These are phyloP conservation scores for Troides helena DNA, from an alignment of 2,888 invertebrate species.

Conservation along the genomic window DNA sequence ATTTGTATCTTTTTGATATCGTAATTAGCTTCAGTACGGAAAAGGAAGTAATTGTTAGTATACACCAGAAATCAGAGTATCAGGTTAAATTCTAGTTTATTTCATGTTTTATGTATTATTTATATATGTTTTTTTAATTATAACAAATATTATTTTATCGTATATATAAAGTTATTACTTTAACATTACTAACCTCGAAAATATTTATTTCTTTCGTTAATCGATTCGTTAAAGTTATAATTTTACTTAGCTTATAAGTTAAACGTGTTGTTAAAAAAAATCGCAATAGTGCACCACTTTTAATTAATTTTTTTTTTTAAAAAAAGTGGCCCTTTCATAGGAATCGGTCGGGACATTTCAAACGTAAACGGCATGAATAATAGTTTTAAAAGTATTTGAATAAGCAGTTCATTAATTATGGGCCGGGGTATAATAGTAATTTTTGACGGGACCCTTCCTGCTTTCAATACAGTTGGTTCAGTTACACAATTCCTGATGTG, in stretches of 20 bases:
- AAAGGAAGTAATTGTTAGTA: too few relatives aligned
- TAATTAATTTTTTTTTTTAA: slow-evolving; percentile 69
- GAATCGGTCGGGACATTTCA: slow-evolving; percentile 72
- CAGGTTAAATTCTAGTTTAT: too few relatives aligned
- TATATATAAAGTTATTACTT: too few relatives aligned
- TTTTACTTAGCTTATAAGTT: neutral
- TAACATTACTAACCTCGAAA: too few relatives aligned
- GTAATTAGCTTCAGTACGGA: too few relatives aligned
- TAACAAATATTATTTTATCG: too few relatives aligned
- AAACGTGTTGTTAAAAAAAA: slow-evolving; percentile 44
- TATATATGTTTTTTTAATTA: too few relatives aligned
- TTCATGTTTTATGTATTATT: too few relatives aligned
- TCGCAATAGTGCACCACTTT: slow-evolving; percentile 61
- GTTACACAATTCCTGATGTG: slow-evolving; percentile 69
- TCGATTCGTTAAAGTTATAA: too few relatives aligned
- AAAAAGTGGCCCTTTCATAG: slow-evolving; percentile 66
- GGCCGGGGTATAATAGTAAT: slow-evolving; percentile 73
- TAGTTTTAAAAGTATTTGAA: slow-evolving; percentile 80
- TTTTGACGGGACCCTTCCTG: slow-evolving; percentile 79
- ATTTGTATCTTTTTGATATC: too few relatives aligned
- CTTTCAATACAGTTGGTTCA: slow-evolving; percentile 65
- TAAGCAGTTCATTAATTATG: slow-evolving; percentile 79
- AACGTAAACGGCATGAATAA: slow-evolving; percentile 79
- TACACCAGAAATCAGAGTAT: too few relatives aligned
- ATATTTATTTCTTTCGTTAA: too few relatives aligned